A percentile compares a stretch with the other conserved stretches of the same genome.
Evolutionary conservation across 2,888 invertebrate species (phyloP).

Genomic region (Platycheirus rosarum): DNA sequence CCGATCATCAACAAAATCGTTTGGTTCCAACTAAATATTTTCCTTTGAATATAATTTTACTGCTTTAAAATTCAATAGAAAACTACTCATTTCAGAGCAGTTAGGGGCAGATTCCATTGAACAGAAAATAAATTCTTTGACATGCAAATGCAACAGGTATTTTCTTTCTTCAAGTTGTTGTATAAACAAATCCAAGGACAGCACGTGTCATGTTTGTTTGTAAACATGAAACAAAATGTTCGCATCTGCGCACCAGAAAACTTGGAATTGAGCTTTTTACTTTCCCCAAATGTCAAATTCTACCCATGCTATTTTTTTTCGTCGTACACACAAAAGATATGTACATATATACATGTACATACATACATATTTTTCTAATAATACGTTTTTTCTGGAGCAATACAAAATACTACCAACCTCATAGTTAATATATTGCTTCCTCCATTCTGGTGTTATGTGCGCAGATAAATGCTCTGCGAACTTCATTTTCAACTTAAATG

Average conservation of each 20-base stretch:
- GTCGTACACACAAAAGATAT: too few species aligned
- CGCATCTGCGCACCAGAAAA: conserved; percentile 43
- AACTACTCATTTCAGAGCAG: too few species aligned
- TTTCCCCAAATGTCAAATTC: conserved; percentile 44
- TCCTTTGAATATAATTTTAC: too few species aligned
- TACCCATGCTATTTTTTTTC: conserved; percentile 28
- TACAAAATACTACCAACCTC: conserved; percentile 83
- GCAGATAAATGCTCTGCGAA: conserved; percentile 94
- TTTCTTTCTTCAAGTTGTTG: not conserved
- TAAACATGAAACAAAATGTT: conserved; percentile 13
- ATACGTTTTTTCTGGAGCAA: conserved; percentile 29
- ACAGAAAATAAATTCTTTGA: too few species aligned
- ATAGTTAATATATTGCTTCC: conserved; percentile 92
- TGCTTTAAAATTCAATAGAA: too few species aligned
- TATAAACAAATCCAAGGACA: conserved; percentile 49
- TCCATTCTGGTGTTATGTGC: conserved; percentile 96
- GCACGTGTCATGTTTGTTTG: conserved; percentile 37
- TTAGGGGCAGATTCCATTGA: too few species aligned
- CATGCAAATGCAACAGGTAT: conserved; percentile 58
- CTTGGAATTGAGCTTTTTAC: conserved; percentile 41
- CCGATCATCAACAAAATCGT: too few species aligned
- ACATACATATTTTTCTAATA: too few species aligned
- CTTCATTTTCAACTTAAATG: conserved; percentile 86
- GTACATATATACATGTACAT: not conserved
- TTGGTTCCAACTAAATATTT: too few species aligned